phyloP scores from a whole-genome alignment of 2,888 invertebrate genomes.

The Andrena fulva region DNA sequence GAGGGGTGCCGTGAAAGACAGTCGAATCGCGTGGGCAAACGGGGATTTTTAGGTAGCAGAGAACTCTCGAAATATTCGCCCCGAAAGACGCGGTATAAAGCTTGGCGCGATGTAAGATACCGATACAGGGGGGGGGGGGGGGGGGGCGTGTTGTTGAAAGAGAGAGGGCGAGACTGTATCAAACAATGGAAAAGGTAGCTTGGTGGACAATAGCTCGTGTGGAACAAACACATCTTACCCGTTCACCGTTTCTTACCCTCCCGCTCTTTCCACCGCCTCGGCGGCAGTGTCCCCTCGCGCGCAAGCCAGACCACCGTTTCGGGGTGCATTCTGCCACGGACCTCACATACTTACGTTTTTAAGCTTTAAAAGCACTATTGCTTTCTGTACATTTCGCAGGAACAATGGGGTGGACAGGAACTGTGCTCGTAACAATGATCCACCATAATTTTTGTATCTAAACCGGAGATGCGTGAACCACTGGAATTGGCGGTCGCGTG shows the following conservation, averaged over 20 bases:
- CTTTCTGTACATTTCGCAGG: constrained; percentile 45
- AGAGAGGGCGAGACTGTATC: constrained; percentile 78
- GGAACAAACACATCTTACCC: constrained; percentile 83
- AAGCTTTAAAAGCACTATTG: constrained; percentile 68
- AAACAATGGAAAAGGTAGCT: constrained; percentile 83
- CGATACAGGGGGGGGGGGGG: constrained; percentile 65
- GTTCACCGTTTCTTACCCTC: constrained; percentile 74
- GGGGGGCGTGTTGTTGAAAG: constrained; percentile 67
- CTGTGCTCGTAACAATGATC: constrained; percentile 42
- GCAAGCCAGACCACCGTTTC: constrained; percentile 46
- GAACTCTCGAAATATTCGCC: constrained; percentile 61
- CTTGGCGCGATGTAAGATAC: constrained; percentile 72
- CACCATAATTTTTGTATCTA: constrained; percentile 58
- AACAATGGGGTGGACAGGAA: constrained; percentile 62
- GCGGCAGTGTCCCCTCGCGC: constrained; percentile 38
- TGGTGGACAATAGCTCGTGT: constrained; percentile 83
- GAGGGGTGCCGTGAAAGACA: background rate
- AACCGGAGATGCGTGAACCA: constrained; percentile 46
- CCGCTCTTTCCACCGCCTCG: constrained; percentile 32
- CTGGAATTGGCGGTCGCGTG: constrained; percentile 31
- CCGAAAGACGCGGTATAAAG: constrained; percentile 53
- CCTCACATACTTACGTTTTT: constrained; percentile 66
- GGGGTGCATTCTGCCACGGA: constrained; percentile 56
- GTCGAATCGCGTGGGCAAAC: constrained; percentile 9
- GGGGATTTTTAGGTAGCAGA: constrained; percentile 46